These are phyloP conservation scores for Sinelater perroti DNA, from an alignment of 2,888 invertebrate species.

Conservation along the genomic window DNA sequence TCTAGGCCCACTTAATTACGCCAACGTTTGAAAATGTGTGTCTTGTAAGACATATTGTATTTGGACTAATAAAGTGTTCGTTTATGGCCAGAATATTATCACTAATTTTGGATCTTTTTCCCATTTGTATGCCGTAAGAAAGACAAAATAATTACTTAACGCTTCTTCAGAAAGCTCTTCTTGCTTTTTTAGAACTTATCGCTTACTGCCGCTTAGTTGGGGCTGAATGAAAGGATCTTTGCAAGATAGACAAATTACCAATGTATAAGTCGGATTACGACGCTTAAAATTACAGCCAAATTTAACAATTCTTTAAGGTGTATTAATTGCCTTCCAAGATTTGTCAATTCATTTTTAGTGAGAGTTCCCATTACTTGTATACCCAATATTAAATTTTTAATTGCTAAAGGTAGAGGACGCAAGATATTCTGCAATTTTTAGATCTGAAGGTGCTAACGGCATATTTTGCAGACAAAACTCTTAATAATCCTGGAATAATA, in stretches of 20 bases:
- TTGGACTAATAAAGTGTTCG: constrained; percentile 78
- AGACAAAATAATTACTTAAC: constrained; percentile 20
- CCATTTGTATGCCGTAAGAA: no score
- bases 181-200: constrained; percentile 68
- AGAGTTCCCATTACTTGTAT: constrained; percentile 86
- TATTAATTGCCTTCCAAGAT: constrained; percentile 87
- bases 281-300: constrained; percentile 89
- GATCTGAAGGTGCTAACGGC: constrained; percentile 77
- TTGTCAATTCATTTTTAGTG: constrained; percentile 84
- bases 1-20: constrained; percentile 79
- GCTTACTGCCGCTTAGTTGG: constrained; percentile 70
- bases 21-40: constrained; percentile 82
- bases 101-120: constrained; percentile 67
- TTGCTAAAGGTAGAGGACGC: constrained; percentile 78
- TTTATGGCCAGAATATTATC: constrained; percentile 78
- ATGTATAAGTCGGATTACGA: constrained; percentile 89
- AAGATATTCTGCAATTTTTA: constrained; percentile 84
- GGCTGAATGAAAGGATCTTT: constrained; percentile 84
- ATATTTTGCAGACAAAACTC: constrained; percentile 91
- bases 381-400: constrained; percentile 75
- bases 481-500: constrained; percentile 72
- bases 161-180: constrained; percentile 78
- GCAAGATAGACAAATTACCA: constrained; percentile 85
- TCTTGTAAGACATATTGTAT: constrained; percentile 89
- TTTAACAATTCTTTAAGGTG: constrained; percentile 92